Evolutionary conservation across 2,113 vertebrate genomes (phyloP).

Genomic region (Oncorhynchus kisutch): DNA sequence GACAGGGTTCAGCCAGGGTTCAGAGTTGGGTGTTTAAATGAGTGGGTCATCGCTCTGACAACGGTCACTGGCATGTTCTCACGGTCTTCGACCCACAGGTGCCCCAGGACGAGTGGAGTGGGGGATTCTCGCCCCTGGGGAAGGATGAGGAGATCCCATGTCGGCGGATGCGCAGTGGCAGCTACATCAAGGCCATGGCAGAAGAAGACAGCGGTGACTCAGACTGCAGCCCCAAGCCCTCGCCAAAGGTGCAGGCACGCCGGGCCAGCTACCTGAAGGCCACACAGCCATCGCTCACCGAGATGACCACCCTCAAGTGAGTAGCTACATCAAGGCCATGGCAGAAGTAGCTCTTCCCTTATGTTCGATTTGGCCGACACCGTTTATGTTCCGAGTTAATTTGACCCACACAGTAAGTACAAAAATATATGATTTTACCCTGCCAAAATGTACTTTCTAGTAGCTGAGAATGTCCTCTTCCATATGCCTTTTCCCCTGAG

Average conservation of each 20-base stretch:
- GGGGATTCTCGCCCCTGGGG: conserved; percentile 78
- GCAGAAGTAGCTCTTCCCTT: too few species aligned
- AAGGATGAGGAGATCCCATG: conserved; percentile 90
- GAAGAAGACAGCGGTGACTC: conserved; percentile 94
- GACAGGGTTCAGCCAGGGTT: not conserved
- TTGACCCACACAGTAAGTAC: too few species aligned
- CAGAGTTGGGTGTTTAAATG: not conserved
- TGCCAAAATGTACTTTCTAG: too few species aligned
- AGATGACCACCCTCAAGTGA: conserved; percentile 89
- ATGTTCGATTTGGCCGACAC: too few species aligned
- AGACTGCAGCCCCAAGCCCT: conserved; percentile 89
- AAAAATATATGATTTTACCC: too few species aligned
- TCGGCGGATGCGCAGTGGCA: conserved; percentile 94
- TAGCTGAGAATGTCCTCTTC: too few species aligned
- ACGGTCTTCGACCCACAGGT: conserved; percentile 71
- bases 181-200: conserved; percentile 97
- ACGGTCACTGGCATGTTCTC: not conserved
- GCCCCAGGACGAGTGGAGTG: conserved; percentile 91
- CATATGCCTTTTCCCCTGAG: too few species aligned
- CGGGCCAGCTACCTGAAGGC: conserved; percentile 98
- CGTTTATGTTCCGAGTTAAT: too few species aligned
- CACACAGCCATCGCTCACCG: conserved; percentile 94
- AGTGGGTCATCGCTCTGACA: not conserved
- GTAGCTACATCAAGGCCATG: not conserved
- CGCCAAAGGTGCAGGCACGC: conserved; percentile 90